Evolutionary conservation across 2,113 vertebrate genomes (phyloP).

Genomic region (Bubo scandiacus): DNA sequence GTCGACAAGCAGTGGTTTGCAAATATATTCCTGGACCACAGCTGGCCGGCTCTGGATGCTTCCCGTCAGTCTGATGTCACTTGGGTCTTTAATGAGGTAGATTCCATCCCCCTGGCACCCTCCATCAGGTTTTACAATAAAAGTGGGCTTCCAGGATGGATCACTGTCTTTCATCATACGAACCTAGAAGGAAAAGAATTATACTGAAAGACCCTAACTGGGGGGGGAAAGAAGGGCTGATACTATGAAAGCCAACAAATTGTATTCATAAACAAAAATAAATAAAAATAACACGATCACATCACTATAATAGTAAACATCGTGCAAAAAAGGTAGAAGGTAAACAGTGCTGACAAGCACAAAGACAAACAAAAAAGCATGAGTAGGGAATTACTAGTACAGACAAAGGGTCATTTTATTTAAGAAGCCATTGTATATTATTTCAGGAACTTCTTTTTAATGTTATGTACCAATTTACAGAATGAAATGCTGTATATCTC

Average conservation of each 20-base stretch:
- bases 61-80: slow-evolving; percentile 79
- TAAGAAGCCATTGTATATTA: not conserved
- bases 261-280: not conserved
- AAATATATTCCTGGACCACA: slow-evolving; percentile 95
- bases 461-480: not conserved
- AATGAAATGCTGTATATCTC: not conserved
- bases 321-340: not conserved
- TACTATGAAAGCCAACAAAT: not conserved
- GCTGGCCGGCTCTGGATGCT: slow-evolving; percentile 83
- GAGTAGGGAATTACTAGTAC: not conserved
- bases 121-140: slow-evolving; percentile 94
- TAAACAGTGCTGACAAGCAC: not conserved
- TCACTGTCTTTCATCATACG: slow-evolving; percentile 84
- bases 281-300: not conserved
- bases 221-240: not conserved
- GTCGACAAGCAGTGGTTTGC: slow-evolving; percentile 91
- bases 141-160: slow-evolving; percentile 84
- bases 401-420: not conserved
- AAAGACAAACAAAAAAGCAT: not conserved
- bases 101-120: slow-evolving; percentile 98
- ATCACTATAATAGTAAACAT: not conserved
- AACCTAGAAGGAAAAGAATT: slow-evolving; percentile 71
- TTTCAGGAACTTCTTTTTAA: not conserved
- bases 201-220: not conserved
- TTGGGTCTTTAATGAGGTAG: slow-evolving; percentile 95